Base-by-base conservation (phyloP, 2,888 invertebrate genomes). In the Apotomis turbidana region DNA sequence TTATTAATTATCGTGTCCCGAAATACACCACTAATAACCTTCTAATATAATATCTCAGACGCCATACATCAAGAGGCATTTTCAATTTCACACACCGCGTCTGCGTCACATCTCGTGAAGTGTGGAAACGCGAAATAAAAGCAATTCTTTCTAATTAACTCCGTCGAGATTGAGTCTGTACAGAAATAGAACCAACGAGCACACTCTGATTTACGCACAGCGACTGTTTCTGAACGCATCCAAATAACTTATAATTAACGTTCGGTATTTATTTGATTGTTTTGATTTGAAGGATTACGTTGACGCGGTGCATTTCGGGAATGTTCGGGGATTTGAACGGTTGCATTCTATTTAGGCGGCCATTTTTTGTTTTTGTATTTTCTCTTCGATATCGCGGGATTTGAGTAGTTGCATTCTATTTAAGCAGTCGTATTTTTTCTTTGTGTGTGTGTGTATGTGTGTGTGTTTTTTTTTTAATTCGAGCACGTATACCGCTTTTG, bases 131-230 rank as follows among this genome's bases (percentile, higher is more conserved):
- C 89, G 83, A 91, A 93, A 93, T 93, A 93, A 93, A 91, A 93
- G 90, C 91, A 90, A 93, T 93, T 92, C 91, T 93, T 93, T 93
- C 90, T 93, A 93, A 93, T 93, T 92, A 93, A 88, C 90, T 83
- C 84, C 75, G 79, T 83, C 80, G 84, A 85, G 87, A 88, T 87
- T 86, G 88, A 87, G 85, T 80, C 84, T 85, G 75, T 80, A 78
- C 83, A 80, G 81, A 90, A 92, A 92, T 93, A 93, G 90, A 90
- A 79, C 82, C 83, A 80, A 80, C 82, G 80, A 83, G 83, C 85
- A 81, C 83, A 81, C 82, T 76, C 85, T 90, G 90, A 91, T 91
- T 91, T 91, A 92, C 88, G 85, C 84, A 80, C 84, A 79, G 82
- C 88, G 89, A 90, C 90, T 88, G 90, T 86, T 91, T 83, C 82